Base-by-base conservation (phyloP, 1,140 invertebrate genomes). In the Bathynomus jamesi region DNA sequence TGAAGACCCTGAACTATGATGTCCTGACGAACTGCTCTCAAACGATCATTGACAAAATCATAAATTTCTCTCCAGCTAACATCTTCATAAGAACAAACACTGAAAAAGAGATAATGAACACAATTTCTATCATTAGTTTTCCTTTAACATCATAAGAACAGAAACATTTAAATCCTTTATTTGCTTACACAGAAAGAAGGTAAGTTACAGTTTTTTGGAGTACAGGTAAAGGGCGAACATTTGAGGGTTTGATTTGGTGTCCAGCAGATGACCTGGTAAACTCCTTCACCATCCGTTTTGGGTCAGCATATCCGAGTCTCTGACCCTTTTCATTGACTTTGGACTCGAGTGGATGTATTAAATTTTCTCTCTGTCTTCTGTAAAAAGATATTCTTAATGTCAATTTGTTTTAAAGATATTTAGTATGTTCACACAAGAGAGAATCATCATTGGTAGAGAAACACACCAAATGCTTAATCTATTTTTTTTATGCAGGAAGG, bases 241-340 rank as follows among this genome's bases (percentile, higher is more conserved):
- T 72, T 61, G 69, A 65, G 1, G 75, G 65, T 28, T 73, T 72
- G n/a, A 74, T 71, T 17, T 73, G 61, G 40, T 71, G 69, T 24
- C 75, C 75, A 21, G 75, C 75, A 2, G 75, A 69, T 17, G 75
- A 73, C 28, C 75, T 65, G 21, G 75, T 70, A 66, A 72, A 76
- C 29, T 73, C 70, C 46, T 76, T 76, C n/a, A 76, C 69, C 69
- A 76, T 73, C 5, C 66, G 69, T 13, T 72, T 40, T n/a, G 66
- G 64, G 25, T 74, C 64, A 3, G 60, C 69, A 10, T 68, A 65
- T 13, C 69, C 63, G 13, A 61, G n/a, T 17, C 46, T 61, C 2
- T 17, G 11, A 17, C 40, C 40, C 13, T 53, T 53, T 17, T 17
- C 21, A n/a, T n/a, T n/a, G 21, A 53, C 40, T 21, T 21, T 53